Evolutionary conservation across 2,888 invertebrate genomes (phyloP).

Genomic region (Phytoseiulus persimilis): DNA sequence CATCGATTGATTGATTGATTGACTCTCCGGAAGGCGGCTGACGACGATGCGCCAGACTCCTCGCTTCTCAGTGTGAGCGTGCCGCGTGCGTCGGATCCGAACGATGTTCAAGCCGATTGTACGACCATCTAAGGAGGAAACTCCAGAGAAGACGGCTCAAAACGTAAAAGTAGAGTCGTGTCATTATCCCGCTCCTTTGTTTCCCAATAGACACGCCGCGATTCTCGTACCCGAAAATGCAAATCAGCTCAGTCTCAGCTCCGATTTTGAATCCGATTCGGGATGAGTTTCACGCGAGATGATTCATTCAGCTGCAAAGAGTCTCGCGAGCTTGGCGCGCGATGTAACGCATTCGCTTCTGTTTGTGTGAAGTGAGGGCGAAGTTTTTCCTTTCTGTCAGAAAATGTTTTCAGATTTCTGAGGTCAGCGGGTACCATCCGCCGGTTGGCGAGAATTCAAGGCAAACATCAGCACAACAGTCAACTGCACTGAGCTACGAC

Average conservation of each 20-base stretch:
- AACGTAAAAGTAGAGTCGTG: not conserved
- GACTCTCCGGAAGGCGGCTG: no score
- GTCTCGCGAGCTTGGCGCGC: not conserved
- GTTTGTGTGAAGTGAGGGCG: not conserved
- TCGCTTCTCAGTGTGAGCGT: no score
- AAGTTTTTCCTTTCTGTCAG: not conserved
- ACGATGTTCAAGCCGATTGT: no score
- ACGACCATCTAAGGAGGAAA: no score
- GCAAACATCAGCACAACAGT: not conserved
- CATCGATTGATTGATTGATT: no score
- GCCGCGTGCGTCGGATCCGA: no score
- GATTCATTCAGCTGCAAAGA: not conserved
- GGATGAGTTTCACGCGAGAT: not conserved
- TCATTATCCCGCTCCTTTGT: not conserved
- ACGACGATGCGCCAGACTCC: no score
- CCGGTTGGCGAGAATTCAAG: not conserved
- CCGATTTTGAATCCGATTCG: not conserved
- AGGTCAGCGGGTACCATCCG: not conserved
- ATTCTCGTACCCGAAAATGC: not conserved
- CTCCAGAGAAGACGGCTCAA: not conserved
- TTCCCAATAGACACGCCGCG: not conserved
- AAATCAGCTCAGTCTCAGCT: not conserved
- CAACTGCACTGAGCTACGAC: not conserved
- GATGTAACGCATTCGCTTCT: not conserved
- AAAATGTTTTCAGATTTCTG: not conserved